Base-by-base conservation (phyloP, 2,797 vertebrate species). In the Apogon talboti region DNA sequence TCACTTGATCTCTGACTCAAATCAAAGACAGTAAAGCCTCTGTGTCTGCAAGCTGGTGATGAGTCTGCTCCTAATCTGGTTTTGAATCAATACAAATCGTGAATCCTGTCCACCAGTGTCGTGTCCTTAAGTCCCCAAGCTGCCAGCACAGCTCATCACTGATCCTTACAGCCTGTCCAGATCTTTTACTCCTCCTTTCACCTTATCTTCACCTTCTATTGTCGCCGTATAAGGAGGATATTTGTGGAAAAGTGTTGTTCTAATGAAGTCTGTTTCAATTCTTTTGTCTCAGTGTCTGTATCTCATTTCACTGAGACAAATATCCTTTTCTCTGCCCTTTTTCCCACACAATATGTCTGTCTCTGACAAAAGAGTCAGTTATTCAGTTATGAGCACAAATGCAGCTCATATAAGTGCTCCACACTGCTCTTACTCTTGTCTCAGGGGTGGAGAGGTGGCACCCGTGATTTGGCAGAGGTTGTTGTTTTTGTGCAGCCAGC, bases 11-110 rank as follows among this genome's bases (percentile, higher is more conserved):
- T 18, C 21, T 12, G 50, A 55, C 44, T 63, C 61, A 60, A 64
- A 59, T 58, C 67, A 65, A 54, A 68, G 62, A 50, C 56, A 47
- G 44, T 13, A 74, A 72, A 79, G 70, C 47, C 11, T 62, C 24
- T 70, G 48, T 56, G 64, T 55, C 66, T 82, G 56, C 10, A 16
- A 73, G 55, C 70, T 65, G 44, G 15, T 48, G 64, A 82, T 76
- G 49, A 74, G 65, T 83, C 15, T 40, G 59, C 71, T 73, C 40
- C 79, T 81, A 82, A 85, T 88, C 87, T 80, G 69, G 58, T 79
- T 53, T 64, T 41, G 71, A 87, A 90, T 89, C 84, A 74, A 89
- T 82, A 79, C 63, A 30, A 76, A 78, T 83, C 30, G 42, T 56
- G 54, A 66, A 54, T 71, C 28, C 73, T 35, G 79, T 66, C 57